phyloP scores from a whole-genome alignment of 2,888 invertebrate species.

The Deilephila porcellus region DNA sequence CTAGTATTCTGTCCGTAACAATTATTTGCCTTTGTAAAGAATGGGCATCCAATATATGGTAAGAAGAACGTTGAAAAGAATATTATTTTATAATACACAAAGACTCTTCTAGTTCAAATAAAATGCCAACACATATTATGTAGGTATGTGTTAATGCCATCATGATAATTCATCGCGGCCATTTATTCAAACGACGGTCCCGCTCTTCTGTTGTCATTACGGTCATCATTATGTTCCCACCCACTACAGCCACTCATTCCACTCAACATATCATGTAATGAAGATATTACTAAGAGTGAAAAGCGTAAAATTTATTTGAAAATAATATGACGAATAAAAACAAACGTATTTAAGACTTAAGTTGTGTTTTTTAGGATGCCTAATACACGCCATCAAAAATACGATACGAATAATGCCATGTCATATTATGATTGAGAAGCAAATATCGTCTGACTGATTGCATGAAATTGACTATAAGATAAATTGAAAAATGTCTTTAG shows the following conservation, averaged over 20 bases:
- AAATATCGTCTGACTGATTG: no score
- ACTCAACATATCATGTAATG: neutral
- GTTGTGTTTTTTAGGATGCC: no score
- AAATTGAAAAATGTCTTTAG: no score
- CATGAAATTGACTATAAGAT: no score
- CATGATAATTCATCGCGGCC: neutral
- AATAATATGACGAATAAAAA: neutral
- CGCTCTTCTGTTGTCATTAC: slow-evolving; percentile 3
- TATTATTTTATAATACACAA: neutral
- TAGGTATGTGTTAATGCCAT: neutral
- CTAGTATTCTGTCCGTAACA: no score
- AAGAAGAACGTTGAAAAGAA: no score
- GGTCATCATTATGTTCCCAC: slow-evolving; percentile 1
- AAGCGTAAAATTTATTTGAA: neutral
- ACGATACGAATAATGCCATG: no score
- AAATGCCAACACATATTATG: neutral
- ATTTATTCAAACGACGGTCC: slow-evolving; percentile 19
- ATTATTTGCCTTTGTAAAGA: no score
- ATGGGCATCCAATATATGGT: no score
- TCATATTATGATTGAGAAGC: no score
- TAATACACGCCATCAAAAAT: no score
- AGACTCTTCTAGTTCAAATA: neutral
- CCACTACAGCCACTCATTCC: neutral
- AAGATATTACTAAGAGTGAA: neutral
- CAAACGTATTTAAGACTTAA: no score